Evolutionary conservation across 1,140 invertebrate species (phyloP).

Genomic region (Drosophila lacteicornis): DNA sequence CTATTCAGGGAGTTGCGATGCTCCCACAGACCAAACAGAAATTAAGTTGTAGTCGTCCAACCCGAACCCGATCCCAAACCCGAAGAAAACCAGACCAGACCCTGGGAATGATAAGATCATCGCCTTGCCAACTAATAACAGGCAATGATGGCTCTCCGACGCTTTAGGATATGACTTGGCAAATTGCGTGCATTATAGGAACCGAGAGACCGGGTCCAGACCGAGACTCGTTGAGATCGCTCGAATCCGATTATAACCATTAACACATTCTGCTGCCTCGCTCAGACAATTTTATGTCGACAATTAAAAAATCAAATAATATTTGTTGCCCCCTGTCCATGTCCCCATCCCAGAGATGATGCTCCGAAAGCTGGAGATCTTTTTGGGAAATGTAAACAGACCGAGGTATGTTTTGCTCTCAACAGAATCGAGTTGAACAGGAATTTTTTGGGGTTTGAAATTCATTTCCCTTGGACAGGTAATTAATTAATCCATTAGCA

Average conservation of each 20-base stretch:
- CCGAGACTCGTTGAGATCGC: constrained; percentile 48
- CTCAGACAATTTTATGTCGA: constrained; percentile 52
- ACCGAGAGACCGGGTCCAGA: constrained; percentile 30
- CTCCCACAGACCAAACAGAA: constrained; percentile 55
- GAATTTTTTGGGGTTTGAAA: constrained; percentile 41
- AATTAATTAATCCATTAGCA: constrained; percentile 78
- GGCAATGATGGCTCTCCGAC: constrained; percentile 67
- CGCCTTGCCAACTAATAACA: constrained; percentile 69
- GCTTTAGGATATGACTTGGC: constrained; percentile 83
- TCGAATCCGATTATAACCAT: constrained; percentile 82
- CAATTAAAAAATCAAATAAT: constrained; percentile 80
- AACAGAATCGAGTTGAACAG: constrained; percentile 39
- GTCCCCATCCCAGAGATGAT: constrained; percentile 21
- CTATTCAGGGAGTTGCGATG: constrained; percentile 64
- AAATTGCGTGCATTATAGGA: constrained; percentile 75
- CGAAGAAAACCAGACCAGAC: constrained; percentile 31
- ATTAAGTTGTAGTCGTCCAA: constrained; percentile 66
- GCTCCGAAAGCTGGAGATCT: constrained; percentile 24
- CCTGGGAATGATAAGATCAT: constrained; percentile 67
- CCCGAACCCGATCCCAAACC: constrained; percentile 7
- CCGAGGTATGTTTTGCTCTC: constrained; percentile 18
- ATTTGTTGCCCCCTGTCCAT: constrained; percentile 28
- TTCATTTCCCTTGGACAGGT: constrained; percentile 59
- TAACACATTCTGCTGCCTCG: constrained; percentile 75
- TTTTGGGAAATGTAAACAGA: constrained; percentile 57